Base-by-base conservation (phyloP, 2,888 invertebrate genomes). In the Trissoscelio sp. region DNA sequence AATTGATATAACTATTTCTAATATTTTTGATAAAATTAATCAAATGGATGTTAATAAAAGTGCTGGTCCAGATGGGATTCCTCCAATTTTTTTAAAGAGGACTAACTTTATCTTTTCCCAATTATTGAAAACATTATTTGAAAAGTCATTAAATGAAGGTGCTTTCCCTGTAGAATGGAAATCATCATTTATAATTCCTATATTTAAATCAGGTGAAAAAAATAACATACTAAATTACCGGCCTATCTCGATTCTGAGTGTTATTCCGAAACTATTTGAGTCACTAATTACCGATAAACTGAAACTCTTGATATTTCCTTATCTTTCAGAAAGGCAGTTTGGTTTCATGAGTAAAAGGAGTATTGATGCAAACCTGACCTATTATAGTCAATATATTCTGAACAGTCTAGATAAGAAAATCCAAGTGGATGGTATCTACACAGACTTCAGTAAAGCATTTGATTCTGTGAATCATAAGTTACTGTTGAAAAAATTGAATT, bases 371-470 rank as follows among this genome's bases (percentile, higher is more conserved):
- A 44, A 44, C n/a, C 16, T 44, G 12, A 16, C 9, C 16, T 44
- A 44, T n/a, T 44, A 44, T 44, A 14, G 14, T 16, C 44, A 44
- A 3, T 44, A 44, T n/a, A 44, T 44, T 4, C 14, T 48, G 11
- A 48, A 48, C 3, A 9, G 5, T 1, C 9, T 48, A 1, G 48
- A 48, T 7, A 22, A 48, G 5, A 48, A 22, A 22, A 5, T 11
- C 9, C 48, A 48, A 22, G 48, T 48, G 3, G 48, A 48, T 22
- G 4, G 7, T 11, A 48, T 48, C 11, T 22, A 48, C 22, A 48
- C 48, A 11, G 48, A 48, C n/a, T 48, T 48, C 11, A 48, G 22
- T 11, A n/a, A n/a, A n/a, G n/a, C n/a, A n/a, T n/a, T n/a, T n/a
- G n/a, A n/a, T n/a, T n/a, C n/a, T n/a, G n/a, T 28, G 4, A 28